Evolutionary conservation across 53 echinoderm and acorn worm genomes (phyloP).

Genomic region (Arbacia lixula): DNA sequence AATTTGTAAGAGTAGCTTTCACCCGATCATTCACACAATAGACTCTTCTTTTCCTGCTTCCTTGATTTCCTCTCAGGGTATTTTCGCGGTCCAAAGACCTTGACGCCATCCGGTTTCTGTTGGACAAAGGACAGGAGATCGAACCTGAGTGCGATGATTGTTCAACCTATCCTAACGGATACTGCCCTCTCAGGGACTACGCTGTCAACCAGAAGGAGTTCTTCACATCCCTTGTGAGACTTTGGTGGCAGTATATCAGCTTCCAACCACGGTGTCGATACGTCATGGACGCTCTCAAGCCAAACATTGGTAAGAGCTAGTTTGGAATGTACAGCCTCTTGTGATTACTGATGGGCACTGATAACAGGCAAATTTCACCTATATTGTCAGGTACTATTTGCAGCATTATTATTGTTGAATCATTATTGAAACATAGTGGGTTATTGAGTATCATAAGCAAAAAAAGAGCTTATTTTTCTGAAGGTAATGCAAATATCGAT

Average conservation of each 20-base stretch:
- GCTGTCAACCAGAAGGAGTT: conserved; percentile 43
- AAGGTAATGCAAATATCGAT: too few relatives aligned
- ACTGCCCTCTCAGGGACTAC: conserved; percentile 55
- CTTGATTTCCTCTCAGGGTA: not conserved
- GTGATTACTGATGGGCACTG: too few relatives aligned
- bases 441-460: too few relatives aligned
- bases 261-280: conserved; percentile 42
- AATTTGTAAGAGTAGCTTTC: too few relatives aligned
- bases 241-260: conserved; percentile 49
- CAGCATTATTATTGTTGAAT: too few relatives aligned
- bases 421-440: too few relatives aligned
- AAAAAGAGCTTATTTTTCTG: too few relatives aligned
- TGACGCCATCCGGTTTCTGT: conserved; percentile 42
- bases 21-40: too few relatives aligned
- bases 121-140: conserved; percentile 38
- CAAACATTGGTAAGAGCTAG: conserved; percentile 28
- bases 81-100: conserved; percentile 55
- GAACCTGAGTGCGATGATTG: conserved; percentile 52
- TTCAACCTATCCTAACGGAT: conserved; percentile 1
- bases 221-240: conserved; percentile 31
- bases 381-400: too few relatives aligned
- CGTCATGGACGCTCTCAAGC: conserved; percentile 37
- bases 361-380: too few relatives aligned
- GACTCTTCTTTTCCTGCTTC: not conserved
- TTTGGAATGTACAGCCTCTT: too few relatives aligned